Base-by-base conservation (phyloP, 1,140 invertebrate genomes). In the Drosophila gunungcola region DNA sequence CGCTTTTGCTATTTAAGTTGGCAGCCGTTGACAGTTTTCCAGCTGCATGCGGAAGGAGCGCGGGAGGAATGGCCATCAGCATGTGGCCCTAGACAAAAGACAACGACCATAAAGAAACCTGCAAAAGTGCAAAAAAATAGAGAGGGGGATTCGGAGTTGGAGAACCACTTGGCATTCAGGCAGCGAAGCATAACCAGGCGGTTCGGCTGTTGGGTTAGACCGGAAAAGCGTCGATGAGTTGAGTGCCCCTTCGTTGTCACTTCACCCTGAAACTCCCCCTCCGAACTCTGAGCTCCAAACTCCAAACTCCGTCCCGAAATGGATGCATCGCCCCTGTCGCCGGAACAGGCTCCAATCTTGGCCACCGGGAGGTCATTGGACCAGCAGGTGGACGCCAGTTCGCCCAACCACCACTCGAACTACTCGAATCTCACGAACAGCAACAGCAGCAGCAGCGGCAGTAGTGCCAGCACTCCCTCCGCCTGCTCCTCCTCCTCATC, bases 351-450 rank as follows among this genome's bases (percentile, higher is more conserved):
- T 29, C 46, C 78, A 52, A 32, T 46, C n/a, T 39, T 54, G 55
- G 49, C 46, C 53, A 57, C 78, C 12, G 74, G 76, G 9, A 73
- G 84, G 64, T 88, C 84, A 67, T 83, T 88, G 84, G 84, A 88
- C 68, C 84, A 88, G 53, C 84, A 89, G 68, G 84, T 84, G 73
- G 77, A 73, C 27, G 67, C 73, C 52, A 75, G 79, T 41, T 88
- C 84, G 32, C 84, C 80, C 27, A 89, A 88, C 61, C 80, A 88
- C 61, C 80, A 88, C 58, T 88, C 84, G 61, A 75, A 89, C 69
- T 89, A 88, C 51, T 88, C 84, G 84, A 88, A 88, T 88, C 84
- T 88, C 84, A 89, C 80, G 3, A 88, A 89, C 48, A 89, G 51
- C 38, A 88, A 89, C 48, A 89, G 51, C 38, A 89, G 67, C 70